Evolutionary conservation across 2,888 invertebrate genomes (phyloP), one percentile per base, ranked within the genome.

Genomic region (Reticulitermes lucifugus): DNA sequence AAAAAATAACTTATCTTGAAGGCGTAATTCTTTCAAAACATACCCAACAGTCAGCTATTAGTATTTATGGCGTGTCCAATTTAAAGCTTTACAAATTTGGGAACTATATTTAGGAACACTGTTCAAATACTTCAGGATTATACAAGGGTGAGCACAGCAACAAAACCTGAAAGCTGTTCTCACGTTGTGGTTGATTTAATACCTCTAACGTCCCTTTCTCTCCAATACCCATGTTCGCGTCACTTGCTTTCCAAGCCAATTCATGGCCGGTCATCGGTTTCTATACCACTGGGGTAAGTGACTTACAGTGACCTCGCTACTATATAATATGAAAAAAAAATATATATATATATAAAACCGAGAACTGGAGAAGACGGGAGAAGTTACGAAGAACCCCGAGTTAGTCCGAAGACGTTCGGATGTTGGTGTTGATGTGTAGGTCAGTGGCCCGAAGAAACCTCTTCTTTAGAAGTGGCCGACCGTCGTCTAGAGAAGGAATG

Each of bases 231-330:
- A 7, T 73, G 7, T 21, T 29, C 18, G 14, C 5, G 14, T 75
- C 6, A 43, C 41, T 75, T 43, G 6, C 46, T 46, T 77, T 46
- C 46, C 46, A 77, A 77, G 77, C n/a, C 46, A 46, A 77, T 77
- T 77, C 46, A 77, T 77, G 77, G 77, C 59, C 81, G 83, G 84
- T 83, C 85, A 84, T 83, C 81, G 79, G 84, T 86, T 85, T 86
- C 77, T 86, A 85, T 86, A 86, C 84, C 86, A 86, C 70, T 85
- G 93, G 93, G 94, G 94, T 94, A 94, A 93, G 93, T 94, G 94
- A 94, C 94, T 94, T 91, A 90, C 88, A 89, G 90, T 94, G 94
- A 94, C 94, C 94, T 92, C 92, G 90, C 90, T 77, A 87, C 87
- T 89, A 77, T 73, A 12, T 12, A 73, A 41, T 73, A 73, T 73